Conservation (phyloP, 2,113 vertebrate genomes). For the Chitala chitala region DNA sequence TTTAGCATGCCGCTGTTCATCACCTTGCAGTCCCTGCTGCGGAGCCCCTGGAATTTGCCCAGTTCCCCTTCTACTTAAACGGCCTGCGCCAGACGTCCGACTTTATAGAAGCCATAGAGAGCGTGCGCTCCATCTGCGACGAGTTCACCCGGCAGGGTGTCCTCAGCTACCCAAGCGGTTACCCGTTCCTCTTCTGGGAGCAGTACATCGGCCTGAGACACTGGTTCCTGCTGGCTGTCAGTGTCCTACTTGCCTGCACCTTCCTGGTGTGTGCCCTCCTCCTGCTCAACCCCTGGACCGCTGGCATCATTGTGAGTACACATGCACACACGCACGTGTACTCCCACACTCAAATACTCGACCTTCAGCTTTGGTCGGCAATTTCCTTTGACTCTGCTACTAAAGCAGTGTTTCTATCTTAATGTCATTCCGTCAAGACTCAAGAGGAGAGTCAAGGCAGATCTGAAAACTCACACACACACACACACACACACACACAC, state of each 20-base stretch:
- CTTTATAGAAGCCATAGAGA: slow-evolving; percentile 95
- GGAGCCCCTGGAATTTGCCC: slow-evolving; percentile 95
- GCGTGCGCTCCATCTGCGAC: slow-evolving; percentile 86
- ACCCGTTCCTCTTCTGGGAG: slow-evolving; percentile 98
- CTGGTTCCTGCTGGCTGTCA: slow-evolving; percentile 96
- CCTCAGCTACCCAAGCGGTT: slow-evolving; percentile 91
- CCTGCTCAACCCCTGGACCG: slow-evolving; percentile 96
- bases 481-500: not conserved
- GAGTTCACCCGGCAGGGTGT: slow-evolving; percentile 85
- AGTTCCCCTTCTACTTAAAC: slow-evolving; percentile 99
- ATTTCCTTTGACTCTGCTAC: no score
- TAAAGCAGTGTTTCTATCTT: no score
- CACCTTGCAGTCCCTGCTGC: slow-evolving; percentile 77
- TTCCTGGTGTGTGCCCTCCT: slow-evolving; percentile 95
- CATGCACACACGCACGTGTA: not conserved
- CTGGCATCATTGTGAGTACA: slow-evolving; percentile 94
- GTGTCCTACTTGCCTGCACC: slow-evolving; percentile 90
- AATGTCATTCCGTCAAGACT: no score
- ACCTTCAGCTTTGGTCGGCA: no score
- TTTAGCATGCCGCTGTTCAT: no score
- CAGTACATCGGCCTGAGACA: slow-evolving; percentile 95
- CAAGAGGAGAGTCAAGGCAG: no score
- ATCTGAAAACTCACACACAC: no score
- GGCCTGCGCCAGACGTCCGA: slow-evolving; percentile 92
- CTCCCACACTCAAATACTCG: not conserved